Evolutionary conservation across 1,140 invertebrate genomes (phyloP), one percentile per base, ranked within the genome.

Genomic region (Aphidius gifuensis): DNA sequence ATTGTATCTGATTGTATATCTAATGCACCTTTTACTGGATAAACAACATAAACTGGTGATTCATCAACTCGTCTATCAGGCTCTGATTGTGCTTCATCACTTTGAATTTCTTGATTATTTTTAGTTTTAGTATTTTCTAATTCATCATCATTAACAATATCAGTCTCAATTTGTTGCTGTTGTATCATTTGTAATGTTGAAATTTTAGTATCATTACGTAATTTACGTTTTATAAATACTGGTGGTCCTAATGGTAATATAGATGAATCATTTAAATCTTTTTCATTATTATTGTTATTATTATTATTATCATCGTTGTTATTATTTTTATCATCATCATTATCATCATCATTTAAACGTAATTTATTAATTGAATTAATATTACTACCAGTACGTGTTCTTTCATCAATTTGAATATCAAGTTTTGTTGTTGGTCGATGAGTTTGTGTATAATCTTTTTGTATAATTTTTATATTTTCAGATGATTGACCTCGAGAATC

Each of bases 1-100:
- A 82, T 64, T 51, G 70, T 78, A 49, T 61, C 53, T 9, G 53
- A 39, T 48, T 55, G 58, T 23, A 64, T 67, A 16, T 64, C 62
- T 5, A 67, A n/a, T 4, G 66, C 57, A 21, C 65, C 62, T 60
- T 85, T 85, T 0, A 84, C 81, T 4, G 87, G 86, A 68, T 88
- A 89, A 0, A 88, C 87, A 0, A 88, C 84, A 66, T 87, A 88
- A 6, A 85, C 82, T 0, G 84, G 81, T 21, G 71, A 69, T 57
- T 85, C 81, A 11, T 82, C 79, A 57, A n/a, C 43, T 44, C 61
- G 9, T 16, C 54, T 38, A n/a, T 46, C 23, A 11, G 39, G 32
- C 1, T 38, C 49, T 38, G 38, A 8, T 8, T 43, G 16, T 5
- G 40, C 45, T 44, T 21, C 50, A 50, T 59, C 42, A 44, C 2